These are phyloP conservation scores for Paralichthys olivaceus DNA, from an alignment of 2,113 vertebrate genomes.

Conservation along the genomic window DNA sequence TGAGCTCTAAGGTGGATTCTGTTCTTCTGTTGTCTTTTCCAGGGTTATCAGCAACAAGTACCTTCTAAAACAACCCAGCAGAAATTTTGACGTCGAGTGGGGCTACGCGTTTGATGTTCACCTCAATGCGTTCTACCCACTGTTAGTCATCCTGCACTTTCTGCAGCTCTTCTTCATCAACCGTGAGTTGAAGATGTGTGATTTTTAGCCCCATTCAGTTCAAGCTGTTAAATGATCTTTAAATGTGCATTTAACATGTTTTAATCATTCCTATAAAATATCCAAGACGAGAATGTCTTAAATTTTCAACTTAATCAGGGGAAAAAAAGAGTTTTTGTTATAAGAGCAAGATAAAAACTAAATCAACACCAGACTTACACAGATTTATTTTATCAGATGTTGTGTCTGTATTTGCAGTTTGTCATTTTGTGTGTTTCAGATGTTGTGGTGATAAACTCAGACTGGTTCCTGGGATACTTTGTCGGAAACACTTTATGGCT, in stretches of 20 bases:
- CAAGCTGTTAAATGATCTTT: no score
- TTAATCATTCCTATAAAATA: no score
- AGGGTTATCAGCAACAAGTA: constrained; percentile 96
- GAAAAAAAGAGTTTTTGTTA: no score
- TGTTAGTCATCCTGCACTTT: constrained; percentile 95
- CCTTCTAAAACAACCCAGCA: constrained; percentile 89
- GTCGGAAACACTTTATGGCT: constrained; percentile 94
- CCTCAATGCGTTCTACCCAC: constrained; percentile 97
- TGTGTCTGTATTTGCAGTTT: not conserved
- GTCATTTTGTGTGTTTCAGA: constrained; percentile 81
- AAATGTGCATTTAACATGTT: no score
- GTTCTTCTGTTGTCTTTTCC: not conserved
- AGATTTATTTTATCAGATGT: not conserved
- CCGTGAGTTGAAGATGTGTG: constrained; percentile 84
- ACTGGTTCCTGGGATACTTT: constrained; percentile 85
- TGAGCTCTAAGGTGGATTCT: not conserved
- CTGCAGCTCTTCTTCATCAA: constrained; percentile 98
- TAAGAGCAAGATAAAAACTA: no score
- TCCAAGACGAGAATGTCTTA: no score
- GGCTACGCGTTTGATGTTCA: constrained; percentile 98
- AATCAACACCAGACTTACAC: not conserved
- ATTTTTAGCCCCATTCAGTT: no score
- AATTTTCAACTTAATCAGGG: no score
- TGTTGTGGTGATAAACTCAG: constrained; percentile 86
- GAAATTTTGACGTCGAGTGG: constrained; percentile 96